Evolutionary conservation across 2,113 vertebrate genomes (phyloP), one percentile per base, ranked within the genome.

Genomic region (Propithecus coquereli): DNA sequence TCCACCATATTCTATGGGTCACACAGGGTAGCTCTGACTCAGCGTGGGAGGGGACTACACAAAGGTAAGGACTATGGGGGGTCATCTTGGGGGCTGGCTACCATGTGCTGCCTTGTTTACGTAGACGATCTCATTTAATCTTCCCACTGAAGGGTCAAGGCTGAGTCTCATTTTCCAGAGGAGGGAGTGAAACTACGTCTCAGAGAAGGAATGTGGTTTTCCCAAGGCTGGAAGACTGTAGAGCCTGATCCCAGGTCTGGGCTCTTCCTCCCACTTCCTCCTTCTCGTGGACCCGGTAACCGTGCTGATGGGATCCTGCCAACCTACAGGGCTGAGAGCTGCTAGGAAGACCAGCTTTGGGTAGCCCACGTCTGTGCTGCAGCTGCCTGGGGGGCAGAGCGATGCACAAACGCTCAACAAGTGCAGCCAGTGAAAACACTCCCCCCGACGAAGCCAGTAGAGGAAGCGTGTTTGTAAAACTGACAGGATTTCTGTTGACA

Each of bases 261-360:
- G 5, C 37, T 37, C 45, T 80, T 32, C 73, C 0, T 0, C 81
- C 45, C 25, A 8, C 13, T 6, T 1, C 32, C n/a, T 32, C 22
- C 1, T 0, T n/a, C 88, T 43, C 0, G 0, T 0, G 5, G 43
- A 3, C 25, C 5, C 4, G 0, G 30, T 4, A 7, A 20, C 13
- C n/a, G 0, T 1, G 8, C 32, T 2, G 9, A 52, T 6, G 0
- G 0, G 40, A 68, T 37, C 45, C 61, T 61, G 25, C 76, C 34
- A 18, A 17, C 65, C 1, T 13, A 80, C 37, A 59, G 57, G 25
- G 59, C 4, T 0, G 68, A 63, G 50, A 30, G n/a, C 37, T 54
- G 11, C 57, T 0, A 0, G 81, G 79, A 40, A 30, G 66, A 74
- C 45, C 8, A 32, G 13, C 45, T 23, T 6, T 1, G 8, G 85